Percentiles rank a stretch among this genome's conserved stretches.
phyloP scores from a whole-genome alignment of 2,888 invertebrate species.

The Cotesia congregata region DNA sequence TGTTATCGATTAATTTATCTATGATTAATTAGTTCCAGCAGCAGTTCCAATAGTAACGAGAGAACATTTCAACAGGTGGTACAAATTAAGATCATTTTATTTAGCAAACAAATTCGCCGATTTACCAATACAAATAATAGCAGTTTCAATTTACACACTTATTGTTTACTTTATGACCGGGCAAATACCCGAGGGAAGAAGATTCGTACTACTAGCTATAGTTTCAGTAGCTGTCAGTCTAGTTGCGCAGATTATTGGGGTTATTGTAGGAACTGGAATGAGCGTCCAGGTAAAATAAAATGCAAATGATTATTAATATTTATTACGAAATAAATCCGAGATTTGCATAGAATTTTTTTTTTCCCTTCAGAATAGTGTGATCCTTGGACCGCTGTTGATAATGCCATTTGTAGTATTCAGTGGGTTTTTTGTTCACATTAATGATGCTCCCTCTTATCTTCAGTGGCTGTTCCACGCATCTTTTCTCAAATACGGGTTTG shows the following conservation, averaged over 20 bases:
- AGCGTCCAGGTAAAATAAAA: constrained; percentile 78
- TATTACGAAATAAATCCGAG: no score
- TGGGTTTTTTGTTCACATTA: constrained; percentile 90
- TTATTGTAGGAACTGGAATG: constrained; percentile 87
- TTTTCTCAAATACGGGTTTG: constrained; percentile 90
- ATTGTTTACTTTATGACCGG: constrained; percentile 90
- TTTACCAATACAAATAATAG: constrained; percentile 81
- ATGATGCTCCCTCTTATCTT: constrained; percentile 83
- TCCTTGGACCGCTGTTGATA: constrained; percentile 89
- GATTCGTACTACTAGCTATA: constrained; percentile 76
- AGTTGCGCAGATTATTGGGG: constrained; percentile 88
- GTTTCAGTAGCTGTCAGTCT: constrained; percentile 79
- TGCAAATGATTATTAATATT: neutral
- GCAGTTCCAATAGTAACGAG: constrained; percentile 85
- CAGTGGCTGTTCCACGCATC: constrained; percentile 91
- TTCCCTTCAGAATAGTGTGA: constrained; percentile 83
- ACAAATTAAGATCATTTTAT: constrained; percentile 87
- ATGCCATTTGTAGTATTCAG: constrained; percentile 92
- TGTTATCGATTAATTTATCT: neutral
- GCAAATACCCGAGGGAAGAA: constrained; percentile 82
- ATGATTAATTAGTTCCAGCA: constrained; percentile 78
- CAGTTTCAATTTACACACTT: constrained; percentile 80
- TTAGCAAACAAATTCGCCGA: constrained; percentile 84
- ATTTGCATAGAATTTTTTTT: neutral
- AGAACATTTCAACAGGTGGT: constrained; percentile 93